Percentiles rank a stretch among this genome's conserved stretches.
Conservation (phyloP, 2,888 invertebrate species). For the Sabatieria punctata region DNA sequence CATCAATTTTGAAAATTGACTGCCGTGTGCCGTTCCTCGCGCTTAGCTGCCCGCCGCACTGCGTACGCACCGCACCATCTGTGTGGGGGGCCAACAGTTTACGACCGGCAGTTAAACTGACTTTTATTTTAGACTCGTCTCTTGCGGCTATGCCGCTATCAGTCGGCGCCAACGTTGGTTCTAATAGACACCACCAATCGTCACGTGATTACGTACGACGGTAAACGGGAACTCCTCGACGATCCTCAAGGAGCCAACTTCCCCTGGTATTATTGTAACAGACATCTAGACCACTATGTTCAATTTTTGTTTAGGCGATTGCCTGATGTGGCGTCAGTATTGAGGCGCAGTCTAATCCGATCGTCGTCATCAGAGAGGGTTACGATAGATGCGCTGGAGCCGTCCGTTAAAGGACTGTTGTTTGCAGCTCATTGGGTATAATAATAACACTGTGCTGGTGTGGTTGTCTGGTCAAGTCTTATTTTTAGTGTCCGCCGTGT, state of each 20-base stretch:
- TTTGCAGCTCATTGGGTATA: background rate
- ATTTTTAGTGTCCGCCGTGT: slow-evolving; percentile 63
- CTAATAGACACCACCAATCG: slow-evolving; percentile 49
- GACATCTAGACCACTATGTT: background rate
- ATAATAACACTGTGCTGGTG: background rate
- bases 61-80: too few species aligned
- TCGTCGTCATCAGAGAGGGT: too few species aligned
- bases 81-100: too few species aligned
- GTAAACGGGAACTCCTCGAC: slow-evolving; percentile 48
- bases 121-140: slow-evolving; percentile 48
- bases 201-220: slow-evolving; percentile 46
- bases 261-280: slow-evolving; percentile 56
- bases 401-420: too few species aligned
- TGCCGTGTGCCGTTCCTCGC: too few species aligned
- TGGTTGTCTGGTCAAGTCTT: background rate
- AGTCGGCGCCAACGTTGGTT: slow-evolving; percentile 55
- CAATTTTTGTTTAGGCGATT: background rate
- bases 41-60: too few species aligned
- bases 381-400: too few species aligned
- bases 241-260: slow-evolving; percentile 51
- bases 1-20: too few species aligned
- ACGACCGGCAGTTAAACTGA: too few species aligned
- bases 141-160: slow-evolving; percentile 42
- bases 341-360: too few species aligned
- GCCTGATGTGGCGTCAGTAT: too few species aligned